Conservation (phyloP, 2,888 invertebrate species). For the Campopleginae sp. region DNA sequence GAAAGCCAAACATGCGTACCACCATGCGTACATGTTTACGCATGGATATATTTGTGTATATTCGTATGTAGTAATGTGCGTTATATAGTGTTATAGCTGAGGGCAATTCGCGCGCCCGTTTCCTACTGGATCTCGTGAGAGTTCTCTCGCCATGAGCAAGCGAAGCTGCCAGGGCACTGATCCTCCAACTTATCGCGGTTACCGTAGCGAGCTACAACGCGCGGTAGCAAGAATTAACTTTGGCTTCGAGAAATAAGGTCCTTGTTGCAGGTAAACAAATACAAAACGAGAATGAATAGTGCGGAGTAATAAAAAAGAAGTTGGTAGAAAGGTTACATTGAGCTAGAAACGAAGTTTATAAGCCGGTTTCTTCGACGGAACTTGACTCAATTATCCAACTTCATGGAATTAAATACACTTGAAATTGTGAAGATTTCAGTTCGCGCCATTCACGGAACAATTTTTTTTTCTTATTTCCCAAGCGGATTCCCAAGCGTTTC, state of each 20-base stretch:
- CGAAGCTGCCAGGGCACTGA: slow-evolving; percentile 55
- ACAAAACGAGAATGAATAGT: not conserved
- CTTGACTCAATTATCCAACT: slow-evolving; percentile 39
- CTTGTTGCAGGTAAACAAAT: not conserved
- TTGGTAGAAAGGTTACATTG: slow-evolving; percentile 39
- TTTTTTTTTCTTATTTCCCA: not conserved
- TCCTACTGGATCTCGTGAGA: slow-evolving; percentile 53
- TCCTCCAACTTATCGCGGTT: slow-evolving; percentile 65
- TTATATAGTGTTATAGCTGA: slow-evolving; percentile 60
- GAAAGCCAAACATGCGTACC: slow-evolving; percentile 60
- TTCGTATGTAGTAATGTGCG: slow-evolving; percentile 3
- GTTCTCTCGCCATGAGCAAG: slow-evolving; percentile 2
- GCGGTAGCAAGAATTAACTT: slow-evolving; percentile 61
- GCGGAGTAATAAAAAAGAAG: not conserved
- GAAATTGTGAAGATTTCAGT: slow-evolving; percentile 23
- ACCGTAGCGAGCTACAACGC: slow-evolving; percentile 44
- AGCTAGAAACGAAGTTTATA: slow-evolving; percentile 59
- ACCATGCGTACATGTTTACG: not conserved
- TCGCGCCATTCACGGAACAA: not conserved
- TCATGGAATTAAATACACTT: not conserved
- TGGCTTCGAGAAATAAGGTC: slow-evolving; percentile 39
- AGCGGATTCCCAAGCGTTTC: not conserved
- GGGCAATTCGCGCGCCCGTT: slow-evolving; percentile 64
- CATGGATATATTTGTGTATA: not conserved
- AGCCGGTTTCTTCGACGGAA: slow-evolving; percentile 55